These are phyloP conservation scores for Amphipyra berbera DNA, from an alignment of 2,888 invertebrate species.

Conservation along the genomic window DNA sequence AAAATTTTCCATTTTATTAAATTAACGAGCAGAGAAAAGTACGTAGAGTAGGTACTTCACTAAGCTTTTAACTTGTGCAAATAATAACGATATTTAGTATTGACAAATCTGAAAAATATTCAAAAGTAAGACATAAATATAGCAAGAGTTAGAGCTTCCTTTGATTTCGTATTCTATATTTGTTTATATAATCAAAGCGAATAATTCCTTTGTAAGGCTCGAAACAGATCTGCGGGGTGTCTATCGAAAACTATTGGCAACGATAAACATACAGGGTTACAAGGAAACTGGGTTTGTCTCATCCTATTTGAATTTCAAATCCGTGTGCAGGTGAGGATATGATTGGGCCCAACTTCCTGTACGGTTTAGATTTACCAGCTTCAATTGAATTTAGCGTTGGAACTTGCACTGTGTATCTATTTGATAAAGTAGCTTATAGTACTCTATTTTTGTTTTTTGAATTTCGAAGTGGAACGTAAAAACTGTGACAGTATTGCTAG, in stretches of 20 bases:
- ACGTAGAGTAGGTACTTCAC: conserved; percentile 61
- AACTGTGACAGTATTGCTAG: neutral
- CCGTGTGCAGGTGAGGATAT: conserved; percentile 82
- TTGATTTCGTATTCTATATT: conserved; percentile 45
- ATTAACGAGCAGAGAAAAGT: conserved; percentile 72
- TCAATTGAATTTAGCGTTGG: conserved; percentile 80
- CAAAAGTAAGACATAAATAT: conserved; percentile 11
- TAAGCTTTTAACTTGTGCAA: conserved; percentile 58
- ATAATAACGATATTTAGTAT: conserved; percentile 48
- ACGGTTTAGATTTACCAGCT: conserved; percentile 82
- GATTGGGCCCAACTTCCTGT: conserved; percentile 82
- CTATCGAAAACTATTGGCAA: conserved; percentile 65
- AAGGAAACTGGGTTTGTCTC: conserved; percentile 78
- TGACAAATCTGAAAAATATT: conserved; percentile 29
- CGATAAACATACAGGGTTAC: conserved; percentile 78
- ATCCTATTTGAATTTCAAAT: conserved; percentile 87
- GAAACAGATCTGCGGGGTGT: conserved; percentile 38
- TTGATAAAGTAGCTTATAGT: conserved; percentile 68
- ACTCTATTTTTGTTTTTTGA: conserved; percentile 14
- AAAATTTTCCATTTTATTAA: conserved; percentile 79
- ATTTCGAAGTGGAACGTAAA: conserved; percentile 1
- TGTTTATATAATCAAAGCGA: conserved; percentile 53
- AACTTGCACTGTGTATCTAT: conserved; percentile 70
- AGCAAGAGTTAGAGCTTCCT: conserved; percentile 15
- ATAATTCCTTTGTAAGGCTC: conserved; percentile 55